A percentile compares a stretch with the other conserved stretches of the same genome.
Conservation (phyloP, 2,888 invertebrate species). For the Drosophila glabriapex region DNA sequence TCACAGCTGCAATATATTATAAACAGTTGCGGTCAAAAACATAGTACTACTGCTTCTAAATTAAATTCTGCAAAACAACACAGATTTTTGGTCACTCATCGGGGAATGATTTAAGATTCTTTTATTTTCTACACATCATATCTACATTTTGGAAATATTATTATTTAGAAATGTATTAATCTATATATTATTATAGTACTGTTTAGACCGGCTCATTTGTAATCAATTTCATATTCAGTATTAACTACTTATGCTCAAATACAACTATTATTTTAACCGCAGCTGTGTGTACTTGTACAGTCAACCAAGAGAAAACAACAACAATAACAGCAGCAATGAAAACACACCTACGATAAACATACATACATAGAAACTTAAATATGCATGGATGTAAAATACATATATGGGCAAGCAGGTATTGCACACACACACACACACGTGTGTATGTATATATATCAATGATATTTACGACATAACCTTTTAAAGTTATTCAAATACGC, state of each 20-base stretch:
- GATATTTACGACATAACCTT: conserved; percentile 16
- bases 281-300: conserved; percentile 31
- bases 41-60: not conserved
- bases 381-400: not conserved
- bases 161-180: not conserved
- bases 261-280: not conserved
- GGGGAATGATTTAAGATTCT: not conserved
- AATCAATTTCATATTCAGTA: not conserved
- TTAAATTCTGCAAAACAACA: not conserved
- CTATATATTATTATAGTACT: not conserved
- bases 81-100: not conserved
- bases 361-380: conserved; percentile 6
- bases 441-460: not conserved
- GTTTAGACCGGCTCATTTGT: not conserved
- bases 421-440: not conserved
- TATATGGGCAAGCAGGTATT: conserved; percentile 9
- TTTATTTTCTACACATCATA: not conserved
- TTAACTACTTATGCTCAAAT: too few species aligned
- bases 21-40: not conserved
- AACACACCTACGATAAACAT: conserved; percentile 1
- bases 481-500: conserved; percentile 7
- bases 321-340: conserved; percentile 17
- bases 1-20: conserved; percentile 9
- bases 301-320: conserved; percentile 45
- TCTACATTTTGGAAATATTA: too few species aligned